Evolutionary conservation across 2,888 invertebrate species (phyloP).

Genomic region (Noctua comes): DNA sequence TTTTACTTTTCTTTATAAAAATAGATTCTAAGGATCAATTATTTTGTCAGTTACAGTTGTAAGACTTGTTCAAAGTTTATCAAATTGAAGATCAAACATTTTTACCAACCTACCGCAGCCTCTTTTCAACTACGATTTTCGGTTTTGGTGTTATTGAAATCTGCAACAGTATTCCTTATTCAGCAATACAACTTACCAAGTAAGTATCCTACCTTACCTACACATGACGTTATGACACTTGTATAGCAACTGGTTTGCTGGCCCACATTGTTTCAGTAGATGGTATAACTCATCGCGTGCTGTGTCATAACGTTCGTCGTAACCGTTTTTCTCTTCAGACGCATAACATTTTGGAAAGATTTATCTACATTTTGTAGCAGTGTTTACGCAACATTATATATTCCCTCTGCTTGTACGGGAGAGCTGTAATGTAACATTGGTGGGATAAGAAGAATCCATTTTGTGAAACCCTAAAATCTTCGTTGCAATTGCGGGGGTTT

Average conservation of each 20-base stretch:
- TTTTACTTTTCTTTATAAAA: background rate
- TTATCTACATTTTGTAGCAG: slow-evolving; percentile 75
- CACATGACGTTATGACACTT: background rate
- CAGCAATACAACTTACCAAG: background rate
- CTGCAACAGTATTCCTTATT: slow-evolving; percentile 4
- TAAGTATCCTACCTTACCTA: background rate
- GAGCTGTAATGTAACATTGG: slow-evolving; percentile 71
- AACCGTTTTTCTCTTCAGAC: slow-evolving; percentile 67
- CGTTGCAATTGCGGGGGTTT: slow-evolving; percentile 79
- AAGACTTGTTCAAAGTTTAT: slow-evolving; percentile 16
- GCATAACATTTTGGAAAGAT: slow-evolving; percentile 71
- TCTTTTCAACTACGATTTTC: background rate
- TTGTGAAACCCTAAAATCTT: slow-evolving; percentile 79
- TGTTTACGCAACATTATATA: slow-evolving; percentile 78
- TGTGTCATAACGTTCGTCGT: slow-evolving; percentile 57
- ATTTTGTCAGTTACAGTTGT: slow-evolving; percentile 15
- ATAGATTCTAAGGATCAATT: slow-evolving; percentile 7
- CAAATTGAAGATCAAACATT: slow-evolving; percentile 17
- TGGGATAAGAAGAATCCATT: slow-evolving; percentile 80
- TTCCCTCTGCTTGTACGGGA: slow-evolving; percentile 71
- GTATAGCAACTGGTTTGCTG: slow-evolving; percentile 1
- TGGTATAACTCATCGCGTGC: slow-evolving; percentile 56
- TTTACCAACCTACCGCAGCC: background rate
- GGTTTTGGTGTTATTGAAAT: background rate
- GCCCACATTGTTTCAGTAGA: slow-evolving; percentile 49